Conservation (phyloP, 2,888 invertebrate species). For the Sminthurides aquaticus region DNA sequence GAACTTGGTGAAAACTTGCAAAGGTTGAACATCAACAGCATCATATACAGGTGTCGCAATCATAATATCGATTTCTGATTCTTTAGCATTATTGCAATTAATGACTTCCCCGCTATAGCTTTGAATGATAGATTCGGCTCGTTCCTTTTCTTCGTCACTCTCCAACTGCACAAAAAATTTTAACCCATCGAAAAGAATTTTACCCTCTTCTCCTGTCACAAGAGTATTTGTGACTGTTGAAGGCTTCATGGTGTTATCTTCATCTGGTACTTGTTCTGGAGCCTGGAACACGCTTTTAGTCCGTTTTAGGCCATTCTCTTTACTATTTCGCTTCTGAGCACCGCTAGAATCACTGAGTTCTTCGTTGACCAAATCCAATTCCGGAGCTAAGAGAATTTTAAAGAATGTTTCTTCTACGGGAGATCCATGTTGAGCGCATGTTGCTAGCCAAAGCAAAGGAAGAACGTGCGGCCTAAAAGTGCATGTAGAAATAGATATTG, state of each 20-base stretch:
- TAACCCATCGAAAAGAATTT: constrained; percentile 1
- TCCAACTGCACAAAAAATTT: constrained; percentile 10
- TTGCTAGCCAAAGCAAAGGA: constrained; percentile 64
- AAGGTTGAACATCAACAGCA: not conserved
- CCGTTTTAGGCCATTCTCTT: not conserved
- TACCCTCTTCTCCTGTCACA: not conserved
- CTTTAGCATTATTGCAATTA: constrained; percentile 5
- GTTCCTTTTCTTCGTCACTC: not conserved
- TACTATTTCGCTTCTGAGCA: not conserved
- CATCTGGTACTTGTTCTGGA: not conserved
- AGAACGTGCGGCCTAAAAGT: constrained; percentile 58
- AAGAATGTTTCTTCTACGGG: constrained; percentile 55
- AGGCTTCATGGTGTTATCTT: not conserved
- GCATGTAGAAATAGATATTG: too few relatives aligned
- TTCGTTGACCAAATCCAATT: constrained; percentile 24
- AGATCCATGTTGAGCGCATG: constrained; percentile 59
- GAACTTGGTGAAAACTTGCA: constrained; percentile 27
- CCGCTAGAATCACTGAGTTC: not conserved
- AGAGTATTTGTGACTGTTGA: not conserved
- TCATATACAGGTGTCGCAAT: constrained; percentile 22
- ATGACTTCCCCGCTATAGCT: constrained; percentile 21
- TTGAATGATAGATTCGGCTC: constrained; percentile 13
- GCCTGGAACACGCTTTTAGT: not conserved
- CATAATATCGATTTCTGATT: constrained; percentile 15
- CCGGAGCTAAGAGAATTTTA: too few relatives aligned